Base-by-base conservation (phyloP, 2,888 invertebrate species). In the Hyles lineata region DNA sequence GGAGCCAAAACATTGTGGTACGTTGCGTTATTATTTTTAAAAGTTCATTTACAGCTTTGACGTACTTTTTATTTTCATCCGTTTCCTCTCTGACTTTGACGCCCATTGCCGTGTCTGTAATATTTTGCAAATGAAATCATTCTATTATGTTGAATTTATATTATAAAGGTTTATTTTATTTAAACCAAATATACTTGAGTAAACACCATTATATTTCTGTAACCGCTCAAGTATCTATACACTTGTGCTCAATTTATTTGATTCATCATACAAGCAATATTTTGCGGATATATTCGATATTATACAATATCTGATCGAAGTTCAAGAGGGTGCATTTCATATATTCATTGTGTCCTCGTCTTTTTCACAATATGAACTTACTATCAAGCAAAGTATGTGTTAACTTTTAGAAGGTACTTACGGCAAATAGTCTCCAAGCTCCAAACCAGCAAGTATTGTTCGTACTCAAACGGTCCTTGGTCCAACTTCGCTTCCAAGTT, bases 341-440 rank as follows among this genome's bases (percentile, higher is more conserved):
- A n/a, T n/a, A n/a, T n/a, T n/a, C n/a, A n/a, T n/a, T n/a, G n/a
- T n/a, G n/a, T n/a, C n/a, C n/a, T n/a, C n/a, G n/a, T n/a, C n/a
- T n/a, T n/a, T n/a, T n/a, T n/a, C n/a, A n/a, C n/a, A n/a, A n/a
- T n/a, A n/a, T n/a, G n/a, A n/a, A n/a, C n/a, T n/a, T n/a, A n/a
- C n/a, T n/a, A n/a, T n/a, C n/a, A n/a, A n/a, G 11, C 11, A 11
- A 43, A 43, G 9, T 43, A 43, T 43, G 11, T 9, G 43, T 43
- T 9, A 11, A 2, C 2, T 43, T 43, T 6, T 52, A 8, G 23
- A 72, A 9, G 5, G 21, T 73, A 85, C 87, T 87, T 77, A 88
- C 88, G 74, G 58, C 87, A 86, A 61, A 85, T 83, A 0, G 81
- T 81, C 70, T 88, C 83, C 70, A 87, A 76, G 25, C 82, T 81